A percentile compares a stretch with the other conserved stretches of the same genome.
Conservation (phyloP, 2,888 invertebrate species). For the Hirtodrosophila duncani region DNA sequence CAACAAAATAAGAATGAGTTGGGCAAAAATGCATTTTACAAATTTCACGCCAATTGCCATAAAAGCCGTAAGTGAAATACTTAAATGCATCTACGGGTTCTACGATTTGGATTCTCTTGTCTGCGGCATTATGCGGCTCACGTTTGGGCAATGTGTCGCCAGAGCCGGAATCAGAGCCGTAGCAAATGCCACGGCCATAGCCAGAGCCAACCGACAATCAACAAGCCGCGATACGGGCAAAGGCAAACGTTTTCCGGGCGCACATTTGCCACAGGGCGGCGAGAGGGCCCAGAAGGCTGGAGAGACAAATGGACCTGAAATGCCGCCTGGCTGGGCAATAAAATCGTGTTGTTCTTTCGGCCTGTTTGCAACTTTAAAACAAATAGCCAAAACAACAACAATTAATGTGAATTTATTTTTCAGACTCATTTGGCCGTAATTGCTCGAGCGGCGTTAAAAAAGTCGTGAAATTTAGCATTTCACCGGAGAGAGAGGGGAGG, state of each 20-base stretch:
- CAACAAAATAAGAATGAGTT: slow-evolving; percentile 25
- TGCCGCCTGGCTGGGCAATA: slow-evolving; percentile 49
- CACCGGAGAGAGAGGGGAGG: too few relatives aligned
- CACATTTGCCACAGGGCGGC: too few relatives aligned
- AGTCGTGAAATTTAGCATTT: slow-evolving; percentile 16
- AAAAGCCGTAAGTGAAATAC: slow-evolving; percentile 66
- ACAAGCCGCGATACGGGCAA: slow-evolving; percentile 57
- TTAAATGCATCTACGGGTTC: slow-evolving; percentile 44
- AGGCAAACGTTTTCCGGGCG: too few relatives aligned
- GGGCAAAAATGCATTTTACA: slow-evolving; percentile 59
- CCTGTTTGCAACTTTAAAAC: slow-evolving; percentile 50
- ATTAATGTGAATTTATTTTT: slow-evolving; percentile 66
- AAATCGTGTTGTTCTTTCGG: slow-evolving; percentile 34
- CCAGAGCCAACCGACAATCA: slow-evolving; percentile 43
- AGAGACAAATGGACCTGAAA: too few relatives aligned
- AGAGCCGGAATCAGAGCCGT: too few relatives aligned
- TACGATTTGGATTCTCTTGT: slow-evolving; percentile 3
- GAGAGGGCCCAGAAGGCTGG: not conserved
- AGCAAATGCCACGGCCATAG: too few relatives aligned
- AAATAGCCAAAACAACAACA: slow-evolving; percentile 52
- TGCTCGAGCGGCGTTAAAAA: slow-evolving; percentile 40
- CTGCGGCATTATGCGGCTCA: slow-evolving; percentile 47
- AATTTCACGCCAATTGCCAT: slow-evolving; percentile 68
- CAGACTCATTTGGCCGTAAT: slow-evolving; percentile 65
- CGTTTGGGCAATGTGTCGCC: slow-evolving; percentile 67